Evolutionary conservation across 2,888 invertebrate species (phyloP), one percentile per base, ranked within the genome.

Genomic region (Drosophila ezoana): DNA sequence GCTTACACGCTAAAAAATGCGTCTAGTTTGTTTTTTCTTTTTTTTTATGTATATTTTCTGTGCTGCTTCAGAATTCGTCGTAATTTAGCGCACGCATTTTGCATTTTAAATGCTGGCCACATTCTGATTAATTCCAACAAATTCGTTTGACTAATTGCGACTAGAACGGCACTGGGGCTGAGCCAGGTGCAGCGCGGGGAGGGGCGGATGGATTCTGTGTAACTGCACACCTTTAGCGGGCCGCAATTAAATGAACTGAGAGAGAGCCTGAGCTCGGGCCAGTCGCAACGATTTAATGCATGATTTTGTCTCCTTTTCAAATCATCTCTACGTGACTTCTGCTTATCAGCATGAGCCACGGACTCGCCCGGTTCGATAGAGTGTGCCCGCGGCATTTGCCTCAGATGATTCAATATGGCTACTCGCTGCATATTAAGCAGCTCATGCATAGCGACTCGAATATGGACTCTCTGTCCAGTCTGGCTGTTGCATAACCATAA

Each of bases 71-170:
- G 72, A 79, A 82, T 90, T 90, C 91, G 81, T 82, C 64, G 89
- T 91, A 91, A 91, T 90, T 90, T 89, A 90, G 85, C 84, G 91
- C 85, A 90, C 90, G 90, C 90, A 90, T 91, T 91, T 91, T 89
- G 90, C 90, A 90, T 90, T 90, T 89, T 83, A 88, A 91, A 75
- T 59, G 61, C 48, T 35, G 48, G 23, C 45, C 45, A 58, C 83
- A 81, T 90, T 90, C 90, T 88, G 89, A 85, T 89, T 91, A 90
- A 91, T 89, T 90, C 76, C 75, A 67, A 70, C 84, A 79, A 85
- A 87, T 87, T 82, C 77, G 86, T 89, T 87, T 91, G 90, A 91
- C 90, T 90, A 91, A 90, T 91, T 90, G 90, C 86, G 82, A 72
- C 79, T 68, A 83, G 45, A 33, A 49, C 28, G 8, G 48, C 28